Conservation (phyloP, 1,140 invertebrate species). For the Palaemon carinicauda region DNA sequence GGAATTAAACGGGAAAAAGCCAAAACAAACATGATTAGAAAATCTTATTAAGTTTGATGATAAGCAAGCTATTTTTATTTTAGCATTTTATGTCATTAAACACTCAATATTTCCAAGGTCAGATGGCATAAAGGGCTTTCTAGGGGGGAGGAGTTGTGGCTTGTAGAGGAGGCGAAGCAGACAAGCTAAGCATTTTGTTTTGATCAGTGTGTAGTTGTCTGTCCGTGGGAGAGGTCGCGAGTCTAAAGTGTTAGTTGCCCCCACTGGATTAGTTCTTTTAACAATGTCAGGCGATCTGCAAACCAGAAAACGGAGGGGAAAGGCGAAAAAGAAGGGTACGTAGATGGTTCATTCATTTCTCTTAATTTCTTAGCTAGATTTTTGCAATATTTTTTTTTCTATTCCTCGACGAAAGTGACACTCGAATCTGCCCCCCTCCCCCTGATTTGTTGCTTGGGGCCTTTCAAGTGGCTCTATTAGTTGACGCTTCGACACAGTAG, state of each 20-base stretch:
- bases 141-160: background rate
- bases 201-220: slow-evolving; percentile 19
- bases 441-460: too few species aligned
- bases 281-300: slow-evolving; percentile 46
- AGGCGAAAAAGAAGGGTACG: slow-evolving; percentile 47
- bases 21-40: too few species aligned
- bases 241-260: background rate
- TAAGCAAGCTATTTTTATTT: too few species aligned
- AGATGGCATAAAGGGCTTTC: background rate
- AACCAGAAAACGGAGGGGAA: slow-evolving; percentile 39
- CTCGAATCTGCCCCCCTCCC: background rate
- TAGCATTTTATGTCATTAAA: too few species aligned
- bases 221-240: background rate
- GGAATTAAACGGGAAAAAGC: too few species aligned
- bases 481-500: too few species aligned
- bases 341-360: background rate
- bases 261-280: slow-evolving; percentile 17
- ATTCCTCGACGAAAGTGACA: background rate
- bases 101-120: background rate
- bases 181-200: slow-evolving; percentile 24
- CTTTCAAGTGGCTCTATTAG: too few species aligned
- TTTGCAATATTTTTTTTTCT: background rate
- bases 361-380: background rate
- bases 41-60: too few species aligned
- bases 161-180: too few species aligned